Conservation (phyloP, 1,140 invertebrate genomes). For the Leptinotarsa lineolata region DNA sequence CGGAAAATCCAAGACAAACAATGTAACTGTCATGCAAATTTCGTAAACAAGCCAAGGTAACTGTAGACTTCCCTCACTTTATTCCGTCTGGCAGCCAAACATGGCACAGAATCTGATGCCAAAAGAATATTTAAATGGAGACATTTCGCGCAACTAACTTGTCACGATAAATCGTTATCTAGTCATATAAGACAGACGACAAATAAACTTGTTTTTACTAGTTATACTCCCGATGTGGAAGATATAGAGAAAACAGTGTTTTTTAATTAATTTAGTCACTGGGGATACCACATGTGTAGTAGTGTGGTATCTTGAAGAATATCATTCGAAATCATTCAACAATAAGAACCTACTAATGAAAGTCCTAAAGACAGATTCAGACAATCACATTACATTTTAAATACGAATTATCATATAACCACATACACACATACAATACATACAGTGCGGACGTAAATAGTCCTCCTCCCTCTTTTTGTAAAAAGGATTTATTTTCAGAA, state of each 20-base stretch:
- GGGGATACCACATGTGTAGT: no score
- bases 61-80: neutral
- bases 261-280: no score
- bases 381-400: no score
- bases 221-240: neutral
- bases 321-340: no score
- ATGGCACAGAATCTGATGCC: neutral
- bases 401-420: no score
- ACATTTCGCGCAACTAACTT: neutral
- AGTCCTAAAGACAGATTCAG: no score
- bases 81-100: neutral
- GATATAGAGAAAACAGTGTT: neutral
- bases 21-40: neutral
- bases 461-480: no score
- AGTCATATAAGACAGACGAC: neutral
- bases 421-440: no score
- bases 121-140: neutral
- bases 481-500: no score
- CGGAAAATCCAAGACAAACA: neutral
- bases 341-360: no score
- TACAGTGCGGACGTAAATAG: no score
- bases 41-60: neutral
- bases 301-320: no score
- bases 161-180: neutral
- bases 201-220: neutral